Evolutionary conservation across 2,113 vertebrate genomes (phyloP).

Genomic region (Archilochus colubris): DNA sequence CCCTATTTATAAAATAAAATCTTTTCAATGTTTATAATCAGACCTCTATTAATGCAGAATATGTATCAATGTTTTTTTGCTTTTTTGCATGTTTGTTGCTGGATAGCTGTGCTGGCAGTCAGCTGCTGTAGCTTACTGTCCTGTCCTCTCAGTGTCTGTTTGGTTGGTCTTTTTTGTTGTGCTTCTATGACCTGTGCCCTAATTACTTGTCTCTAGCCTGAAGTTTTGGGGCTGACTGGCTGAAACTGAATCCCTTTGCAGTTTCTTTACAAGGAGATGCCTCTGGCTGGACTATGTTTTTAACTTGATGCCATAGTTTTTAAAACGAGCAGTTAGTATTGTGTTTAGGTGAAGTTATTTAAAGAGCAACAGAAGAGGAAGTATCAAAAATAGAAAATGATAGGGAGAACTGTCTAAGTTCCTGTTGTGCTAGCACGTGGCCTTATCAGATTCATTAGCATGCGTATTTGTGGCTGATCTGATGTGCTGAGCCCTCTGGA

Average conservation of each 20-base stretch:
- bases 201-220: background rate
- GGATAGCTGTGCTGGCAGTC: background rate
- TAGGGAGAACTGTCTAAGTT: background rate
- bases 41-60: background rate
- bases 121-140: background rate
- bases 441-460: background rate
- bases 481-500: background rate
- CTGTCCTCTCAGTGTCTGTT: background rate
- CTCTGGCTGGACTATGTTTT: background rate
- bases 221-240: background rate
- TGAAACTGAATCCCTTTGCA: background rate
- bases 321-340: background rate
- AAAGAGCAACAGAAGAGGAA: slow-evolving; percentile 15
- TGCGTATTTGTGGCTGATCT: background rate
- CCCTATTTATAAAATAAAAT: slow-evolving; percentile 69
- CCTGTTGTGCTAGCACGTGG: background rate
- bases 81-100: background rate
- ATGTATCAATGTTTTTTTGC: background rate
- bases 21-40: slow-evolving; percentile 58
- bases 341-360: background rate
- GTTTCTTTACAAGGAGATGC: background rate
- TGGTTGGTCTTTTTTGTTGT: background rate
- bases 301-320: background rate
- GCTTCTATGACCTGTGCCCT: background rate
- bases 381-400: slow-evolving; percentile 6